phyloP scores from a whole-genome alignment of 2,113 vertebrate genomes.

The Cairina moschata region DNA sequence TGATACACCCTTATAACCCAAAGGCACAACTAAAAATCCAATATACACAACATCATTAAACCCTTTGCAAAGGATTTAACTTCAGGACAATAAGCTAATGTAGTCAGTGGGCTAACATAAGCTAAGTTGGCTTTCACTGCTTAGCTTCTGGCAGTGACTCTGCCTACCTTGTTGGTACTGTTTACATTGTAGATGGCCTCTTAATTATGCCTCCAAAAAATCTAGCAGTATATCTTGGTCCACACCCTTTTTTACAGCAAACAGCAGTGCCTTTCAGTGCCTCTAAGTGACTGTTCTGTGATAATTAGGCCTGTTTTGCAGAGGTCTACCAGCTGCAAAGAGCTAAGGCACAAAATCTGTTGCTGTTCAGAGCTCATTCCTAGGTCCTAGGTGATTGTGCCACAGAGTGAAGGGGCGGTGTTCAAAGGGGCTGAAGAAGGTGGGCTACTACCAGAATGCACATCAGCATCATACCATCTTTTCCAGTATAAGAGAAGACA shows the following conservation, averaged over 20 bases:
- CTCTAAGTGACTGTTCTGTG: not conserved
- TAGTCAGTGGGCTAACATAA: not conserved
- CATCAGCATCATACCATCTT: not conserved
- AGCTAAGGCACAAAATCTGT: not conserved
- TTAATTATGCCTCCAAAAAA: not conserved
- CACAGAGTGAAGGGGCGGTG: not conserved
- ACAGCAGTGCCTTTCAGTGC: not conserved
- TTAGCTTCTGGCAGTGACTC: not conserved
- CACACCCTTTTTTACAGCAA: not conserved
- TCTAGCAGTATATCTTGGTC: not conserved
- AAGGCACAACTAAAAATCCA: not conserved
- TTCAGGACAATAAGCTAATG: slow-evolving; percentile 10
- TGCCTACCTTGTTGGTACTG: not conserved
- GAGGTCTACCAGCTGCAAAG: not conserved
- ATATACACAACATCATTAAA: not conserved
- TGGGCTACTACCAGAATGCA: not conserved
- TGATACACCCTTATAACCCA: not conserved
- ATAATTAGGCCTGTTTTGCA: not conserved
- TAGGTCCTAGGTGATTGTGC: not conserved
- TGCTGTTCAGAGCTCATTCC: not conserved
- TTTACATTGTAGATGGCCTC: slow-evolving; percentile 23
- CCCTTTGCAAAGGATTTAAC: slow-evolving; percentile 4
- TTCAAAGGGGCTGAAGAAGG: not conserved
- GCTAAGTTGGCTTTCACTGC: not conserved
- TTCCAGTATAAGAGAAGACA: not conserved